Base-by-base conservation (phyloP, 2,888 invertebrate genomes). In the Erebia aethiops region DNA sequence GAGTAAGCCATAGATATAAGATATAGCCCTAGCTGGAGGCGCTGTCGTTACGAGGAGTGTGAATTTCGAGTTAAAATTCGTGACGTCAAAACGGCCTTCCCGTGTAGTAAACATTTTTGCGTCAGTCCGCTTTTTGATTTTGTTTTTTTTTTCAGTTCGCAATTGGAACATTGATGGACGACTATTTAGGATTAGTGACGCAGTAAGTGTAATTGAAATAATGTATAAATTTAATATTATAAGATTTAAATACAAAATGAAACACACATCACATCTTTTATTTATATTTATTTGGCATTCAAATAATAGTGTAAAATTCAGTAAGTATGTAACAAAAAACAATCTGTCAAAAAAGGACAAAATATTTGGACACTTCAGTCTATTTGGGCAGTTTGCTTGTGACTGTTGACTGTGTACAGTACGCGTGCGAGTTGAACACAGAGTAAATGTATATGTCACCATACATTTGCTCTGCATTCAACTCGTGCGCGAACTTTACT, bases 91-190 rank as follows among this genome's bases (percentile, higher is more conserved):
- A 35, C 35, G 5, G 35, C 35, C 7, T 35, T 5, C 35, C 35
- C 35, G 35, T 35, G 35, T 1, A 35, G 35, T 35, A 35, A 35
- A 35, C 35, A 35, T 35, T 35, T 35, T 35, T 35, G 7, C 35
- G 0, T 35, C 7, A 5, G 35, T 35, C 35, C 35, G 35, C 35
- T 0, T 35, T 35, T 35, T 35, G 35, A 35, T 35, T 35, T 35
- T 35, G 1, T 35, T 5, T 61, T 41, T 18, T 16, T 41, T 96
- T 96, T 83, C 94, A 98, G 98, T 99, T 99, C 94, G 99, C 99
- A 1, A 99, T 99, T 89, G 99, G 99, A 75, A 99, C 99, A 0
- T 94, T 99, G 67, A 99, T 99, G 99, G 99, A 99, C 83, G 99
- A 99, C 92, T 99, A 98, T 87, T 93, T 99, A 83, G 99, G 99